These are phyloP conservation scores for Anableps anableps DNA, from an alignment of 2,797 vertebrate species.

Conservation along the genomic window DNA sequence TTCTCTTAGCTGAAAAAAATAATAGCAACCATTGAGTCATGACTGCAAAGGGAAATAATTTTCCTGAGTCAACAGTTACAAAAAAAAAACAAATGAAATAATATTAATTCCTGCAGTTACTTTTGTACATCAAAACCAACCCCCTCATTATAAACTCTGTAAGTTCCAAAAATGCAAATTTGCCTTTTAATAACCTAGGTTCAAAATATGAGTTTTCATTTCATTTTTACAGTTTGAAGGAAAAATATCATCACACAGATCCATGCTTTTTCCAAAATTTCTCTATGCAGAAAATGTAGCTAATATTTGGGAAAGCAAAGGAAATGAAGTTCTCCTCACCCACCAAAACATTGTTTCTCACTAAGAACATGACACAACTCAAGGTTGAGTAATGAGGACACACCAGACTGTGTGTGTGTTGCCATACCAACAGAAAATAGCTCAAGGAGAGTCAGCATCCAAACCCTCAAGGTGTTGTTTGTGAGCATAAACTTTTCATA, in stretches of 20 bases:
- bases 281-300: background rate
- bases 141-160: background rate
- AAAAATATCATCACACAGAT: background rate
- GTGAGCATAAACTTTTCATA: background rate
- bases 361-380: background rate
- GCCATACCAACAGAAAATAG: background rate
- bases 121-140: background rate
- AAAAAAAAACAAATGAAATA: background rate
- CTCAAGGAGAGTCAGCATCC: background rate
- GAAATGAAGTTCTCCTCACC: background rate
- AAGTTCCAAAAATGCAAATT: background rate
- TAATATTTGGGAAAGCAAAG: background rate
- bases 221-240: background rate
- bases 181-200: background rate
- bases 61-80: background rate
- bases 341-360: background rate
- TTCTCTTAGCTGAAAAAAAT: background rate
- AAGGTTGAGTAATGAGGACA: background rate
- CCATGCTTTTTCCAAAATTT: no score
- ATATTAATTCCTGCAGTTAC: background rate
- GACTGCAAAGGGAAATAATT: background rate
- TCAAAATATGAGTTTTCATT: background rate
- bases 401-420: background rate
- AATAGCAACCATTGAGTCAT: fast-evolving
- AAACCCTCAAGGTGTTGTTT: background rate